phyloP scores from a whole-genome alignment of 2,888 invertebrate species.

The Eilema depressum region DNA sequence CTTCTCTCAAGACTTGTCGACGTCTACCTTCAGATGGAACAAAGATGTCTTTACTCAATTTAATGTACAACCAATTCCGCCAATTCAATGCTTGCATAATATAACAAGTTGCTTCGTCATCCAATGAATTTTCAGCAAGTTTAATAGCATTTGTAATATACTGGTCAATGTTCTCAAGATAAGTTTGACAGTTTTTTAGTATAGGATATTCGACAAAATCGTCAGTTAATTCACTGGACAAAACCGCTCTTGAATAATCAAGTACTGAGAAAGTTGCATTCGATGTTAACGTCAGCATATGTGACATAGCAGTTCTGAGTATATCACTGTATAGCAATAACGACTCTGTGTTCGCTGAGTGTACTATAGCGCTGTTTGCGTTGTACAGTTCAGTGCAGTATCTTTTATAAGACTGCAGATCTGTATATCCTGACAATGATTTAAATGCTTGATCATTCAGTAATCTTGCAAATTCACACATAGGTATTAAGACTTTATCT shows the following conservation, averaged over 20 bases:
- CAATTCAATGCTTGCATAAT: constrained; percentile 84
- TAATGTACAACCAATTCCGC: constrained; percentile 80
- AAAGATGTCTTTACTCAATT: constrained; percentile 74
- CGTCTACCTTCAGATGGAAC: constrained; percentile 64
- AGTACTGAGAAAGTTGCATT: constrained; percentile 71
- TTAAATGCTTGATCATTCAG: constrained; percentile 61
- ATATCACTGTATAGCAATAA: constrained; percentile 80
- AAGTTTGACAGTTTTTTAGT: constrained; percentile 81
- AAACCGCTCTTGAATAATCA: constrained; percentile 82
- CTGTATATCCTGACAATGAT: constrained; percentile 40
- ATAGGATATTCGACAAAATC: constrained; percentile 85
- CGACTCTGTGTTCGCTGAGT: constrained; percentile 72
- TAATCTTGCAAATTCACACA: constrained; percentile 36
- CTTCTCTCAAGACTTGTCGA: constrained; percentile 75
- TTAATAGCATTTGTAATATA: constrained; percentile 74
- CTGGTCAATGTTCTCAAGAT: constrained; percentile 78
- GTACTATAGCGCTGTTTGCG: constrained; percentile 44
- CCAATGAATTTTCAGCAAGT: constrained; percentile 58
- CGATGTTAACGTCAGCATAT: constrained; percentile 46
- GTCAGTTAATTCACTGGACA: constrained; percentile 74
- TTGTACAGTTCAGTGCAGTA: constrained; percentile 67
- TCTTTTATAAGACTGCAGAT: constrained; percentile 57
- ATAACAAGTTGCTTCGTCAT: constrained; percentile 70
- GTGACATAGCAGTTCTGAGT: constrained; percentile 42
- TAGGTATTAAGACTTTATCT: constrained; percentile 34